Percentiles rank a stretch among this genome's conserved stretches.
These are phyloP conservation scores for Acrocephalus scirpaceus DNA, from an alignment of 2,797 vertebrate genomes.

Conservation along the genomic window DNA sequence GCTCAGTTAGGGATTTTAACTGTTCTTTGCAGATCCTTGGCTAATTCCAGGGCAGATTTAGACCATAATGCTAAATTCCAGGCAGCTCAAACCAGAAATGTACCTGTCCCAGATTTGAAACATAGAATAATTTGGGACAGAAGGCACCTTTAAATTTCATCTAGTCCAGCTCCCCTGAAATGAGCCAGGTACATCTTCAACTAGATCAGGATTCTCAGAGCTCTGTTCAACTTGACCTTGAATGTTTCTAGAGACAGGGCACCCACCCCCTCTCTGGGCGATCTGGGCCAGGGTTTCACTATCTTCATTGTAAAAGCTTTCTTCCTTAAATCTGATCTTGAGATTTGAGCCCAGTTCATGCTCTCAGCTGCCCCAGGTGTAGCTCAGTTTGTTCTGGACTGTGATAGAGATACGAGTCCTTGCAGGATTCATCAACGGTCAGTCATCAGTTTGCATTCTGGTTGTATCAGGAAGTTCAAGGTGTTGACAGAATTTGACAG, in stretches of 20 bases:
- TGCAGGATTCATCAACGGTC: not conserved
- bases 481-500: not conserved
- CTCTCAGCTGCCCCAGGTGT: not conserved
- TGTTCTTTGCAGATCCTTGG: not conserved
- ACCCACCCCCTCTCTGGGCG: not conserved
- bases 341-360: not conserved
- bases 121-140: not conserved
- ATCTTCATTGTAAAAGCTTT: not conserved
- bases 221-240: not conserved
- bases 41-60: constrained; percentile 37
- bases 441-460: not conserved
- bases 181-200: not conserved
- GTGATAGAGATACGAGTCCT: not conserved
- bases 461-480: not conserved
- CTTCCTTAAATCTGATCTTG: not conserved
- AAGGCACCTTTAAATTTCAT: not conserved
- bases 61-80: not conserved
- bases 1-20: constrained; percentile 25
- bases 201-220: not conserved
- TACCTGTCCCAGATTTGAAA: not conserved
- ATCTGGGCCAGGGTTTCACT: not conserved
- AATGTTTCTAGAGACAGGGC: not conserved
- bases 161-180: not conserved
- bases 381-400: not conserved
- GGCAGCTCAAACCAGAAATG: not conserved